phyloP scores from a whole-genome alignment of 2,888 invertebrate species.

The Mimumesa dahlbomi region DNA sequence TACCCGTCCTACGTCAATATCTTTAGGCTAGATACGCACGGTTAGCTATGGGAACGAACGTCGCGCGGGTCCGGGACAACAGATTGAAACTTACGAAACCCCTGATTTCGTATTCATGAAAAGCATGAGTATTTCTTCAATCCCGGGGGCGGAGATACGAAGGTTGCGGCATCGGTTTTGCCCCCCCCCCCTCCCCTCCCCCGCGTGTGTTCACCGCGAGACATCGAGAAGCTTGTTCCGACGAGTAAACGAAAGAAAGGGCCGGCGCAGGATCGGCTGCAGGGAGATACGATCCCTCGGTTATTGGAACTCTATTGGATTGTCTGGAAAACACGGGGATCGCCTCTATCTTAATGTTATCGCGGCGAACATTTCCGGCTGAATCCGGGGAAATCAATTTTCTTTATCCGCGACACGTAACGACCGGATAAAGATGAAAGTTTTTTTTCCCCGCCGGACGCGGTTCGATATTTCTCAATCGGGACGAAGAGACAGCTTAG shows the following conservation, averaged over 20 bases:
- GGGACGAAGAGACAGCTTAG: too few species aligned
- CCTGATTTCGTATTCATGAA: constrained; percentile 69
- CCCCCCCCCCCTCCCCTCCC: too few species aligned
- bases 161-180: too few species aligned
- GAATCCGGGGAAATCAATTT: constrained; percentile 32
- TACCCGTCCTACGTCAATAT: neutral
- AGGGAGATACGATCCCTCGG: constrained; percentile 53
- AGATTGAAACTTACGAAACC: constrained; percentile 53
- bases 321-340: constrained; percentile 41
- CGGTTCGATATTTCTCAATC: too few species aligned
- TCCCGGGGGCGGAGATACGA: constrained; percentile 43
- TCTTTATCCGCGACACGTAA: constrained; percentile 1
- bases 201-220: constrained; percentile 17
- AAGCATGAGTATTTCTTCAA: constrained; percentile 59
- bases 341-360: constrained; percentile 45
- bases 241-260: constrained; percentile 26
- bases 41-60: neutral
- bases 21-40: neutral
- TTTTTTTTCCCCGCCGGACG: too few species aligned
- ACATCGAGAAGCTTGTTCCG: constrained; percentile 26
- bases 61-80: constrained; percentile 27
- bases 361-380: constrained; percentile 3
- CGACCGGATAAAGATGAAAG: constrained; percentile 18
- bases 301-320: constrained; percentile 65
- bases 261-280: constrained; percentile 35